Base-by-base conservation (phyloP, 2,797 vertebrate species). In the Xenops minutus region DNA sequence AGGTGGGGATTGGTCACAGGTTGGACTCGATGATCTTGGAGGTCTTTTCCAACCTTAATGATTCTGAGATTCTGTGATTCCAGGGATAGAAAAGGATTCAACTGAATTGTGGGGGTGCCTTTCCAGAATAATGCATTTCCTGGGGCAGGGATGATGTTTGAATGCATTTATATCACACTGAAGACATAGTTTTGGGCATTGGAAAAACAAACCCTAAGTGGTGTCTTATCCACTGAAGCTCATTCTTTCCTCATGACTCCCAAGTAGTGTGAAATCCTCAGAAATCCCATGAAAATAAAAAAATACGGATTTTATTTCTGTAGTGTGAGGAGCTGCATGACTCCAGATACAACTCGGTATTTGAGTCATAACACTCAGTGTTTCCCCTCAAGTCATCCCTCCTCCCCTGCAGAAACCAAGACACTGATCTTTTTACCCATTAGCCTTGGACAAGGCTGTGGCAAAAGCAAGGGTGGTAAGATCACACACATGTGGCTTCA, bases 241-340 rank as follows among this genome's bases (percentile, higher is more conserved):
- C 54, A 34, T 80, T 82, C 43, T 89, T 93, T 73, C 67, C 80
- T 85, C 72, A 66, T 11, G 10, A 84, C 59, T 89, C 41, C 41
- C 1, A 3, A 79, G 74, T 13, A 69, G n/a, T 88, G 78, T 80
- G 69, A 84, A 88, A 89, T 49, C 91, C 76, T 78, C 15, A 3
- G 89, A 95, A 97, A 95, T 68, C 36, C 54, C 78, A 69, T 78
- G 96, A 89, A 91, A 92, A 68, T 22, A 71, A 80, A 83, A 83
- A 95, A 37, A 23, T 43, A 43, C 22, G 55, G 83, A 27, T 71
- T 95, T 95, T 91, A 87, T 75, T 92, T 49, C 58, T 77, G 52
- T 64, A 82, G 83, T 20, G 48, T 73, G 71, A 59, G 30, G 49
- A 89, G 34, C 39, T 77, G 52, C 75, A 68, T 89, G 95, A 94